These are phyloP conservation scores for Lanistes nyassanus DNA, from an alignment of 1,140 invertebrate genomes.

Conservation along the genomic window DNA sequence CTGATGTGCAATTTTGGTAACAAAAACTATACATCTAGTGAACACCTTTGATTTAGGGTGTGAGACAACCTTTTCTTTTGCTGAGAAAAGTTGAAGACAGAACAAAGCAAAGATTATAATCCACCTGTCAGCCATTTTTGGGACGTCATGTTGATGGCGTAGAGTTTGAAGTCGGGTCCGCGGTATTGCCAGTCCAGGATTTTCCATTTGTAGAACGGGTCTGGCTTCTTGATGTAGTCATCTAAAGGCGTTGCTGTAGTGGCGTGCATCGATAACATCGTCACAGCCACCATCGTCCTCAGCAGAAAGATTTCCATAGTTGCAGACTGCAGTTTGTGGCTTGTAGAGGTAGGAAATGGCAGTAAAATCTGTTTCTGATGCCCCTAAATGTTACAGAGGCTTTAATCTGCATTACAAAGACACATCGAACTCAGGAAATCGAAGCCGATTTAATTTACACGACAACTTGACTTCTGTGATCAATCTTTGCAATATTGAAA, in stretches of 20 bases:
- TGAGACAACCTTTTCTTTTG: no score
- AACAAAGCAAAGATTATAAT: not conserved
- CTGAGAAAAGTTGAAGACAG: not conserved
- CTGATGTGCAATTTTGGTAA: no score
- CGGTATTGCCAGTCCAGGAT: conserved; percentile 22
- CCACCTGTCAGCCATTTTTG: conserved; percentile 37
- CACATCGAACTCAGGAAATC: no score
- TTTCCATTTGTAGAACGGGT: conserved; percentile 42
- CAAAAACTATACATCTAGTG: no score
- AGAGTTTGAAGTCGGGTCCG: conserved; percentile 18
- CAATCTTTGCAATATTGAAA: no score
- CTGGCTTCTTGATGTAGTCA: conserved; percentile 47
- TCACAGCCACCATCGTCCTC: not conserved
- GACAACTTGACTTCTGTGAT: no score
- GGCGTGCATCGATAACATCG: not conserved
- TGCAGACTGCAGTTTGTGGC: not conserved
- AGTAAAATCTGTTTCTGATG: no score
- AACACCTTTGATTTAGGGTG: no score
- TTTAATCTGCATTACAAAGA: no score
- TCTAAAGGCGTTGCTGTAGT: conserved; percentile 44
- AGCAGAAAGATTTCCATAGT: not conserved
- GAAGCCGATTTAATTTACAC: no score
- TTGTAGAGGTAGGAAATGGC: no score
- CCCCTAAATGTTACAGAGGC: no score
- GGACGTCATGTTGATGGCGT: conserved; percentile 37